A percentile compares a stretch with the other conserved stretches of the same genome.
These are phyloP conservation scores for Achatina immaculata DNA, from an alignment of 1,140 invertebrate genomes.

Conservation along the genomic window DNA sequence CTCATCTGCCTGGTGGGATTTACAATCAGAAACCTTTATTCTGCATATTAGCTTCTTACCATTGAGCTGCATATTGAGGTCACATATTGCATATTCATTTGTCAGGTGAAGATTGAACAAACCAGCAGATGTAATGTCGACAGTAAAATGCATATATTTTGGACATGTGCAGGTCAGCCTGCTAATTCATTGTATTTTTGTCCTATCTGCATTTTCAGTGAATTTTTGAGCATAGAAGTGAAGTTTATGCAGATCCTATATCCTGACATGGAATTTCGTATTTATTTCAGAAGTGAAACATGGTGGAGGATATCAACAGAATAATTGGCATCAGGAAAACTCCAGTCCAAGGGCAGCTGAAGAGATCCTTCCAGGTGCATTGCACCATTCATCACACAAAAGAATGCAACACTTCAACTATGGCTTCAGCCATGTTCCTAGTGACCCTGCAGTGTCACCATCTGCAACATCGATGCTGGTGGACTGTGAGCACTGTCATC, in stretches of 20 bases:
- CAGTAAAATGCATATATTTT: too few relatives aligned
- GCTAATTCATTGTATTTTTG: too few relatives aligned
- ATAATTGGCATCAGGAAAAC: background rate
- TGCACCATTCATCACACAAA: background rate
- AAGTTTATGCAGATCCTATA: background rate
- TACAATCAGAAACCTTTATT: too few relatives aligned
- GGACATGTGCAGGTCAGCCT: too few relatives aligned
- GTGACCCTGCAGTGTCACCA: constrained; percentile 2
- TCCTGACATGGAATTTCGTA: background rate
- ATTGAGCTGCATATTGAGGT: too few relatives aligned
- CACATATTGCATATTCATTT: too few relatives aligned
- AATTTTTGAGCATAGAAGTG: too few relatives aligned
- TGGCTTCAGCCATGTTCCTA: background rate
- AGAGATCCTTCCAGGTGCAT: background rate
- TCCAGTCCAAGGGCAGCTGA: background rate
- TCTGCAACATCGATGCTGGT: background rate
- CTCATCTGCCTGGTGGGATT: too few relatives aligned
- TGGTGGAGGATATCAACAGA: background rate
- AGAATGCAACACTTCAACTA: background rate
- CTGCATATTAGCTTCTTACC: too few relatives aligned
- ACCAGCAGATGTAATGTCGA: too few relatives aligned
- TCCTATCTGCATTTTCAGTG: too few relatives aligned
- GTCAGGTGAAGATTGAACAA: too few relatives aligned
- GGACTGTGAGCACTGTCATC: constrained; percentile 13
- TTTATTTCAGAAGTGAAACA: constrained; percentile 1